Conservation (phyloP, 2,113 vertebrate species). For the Sorex araneus region DNA sequence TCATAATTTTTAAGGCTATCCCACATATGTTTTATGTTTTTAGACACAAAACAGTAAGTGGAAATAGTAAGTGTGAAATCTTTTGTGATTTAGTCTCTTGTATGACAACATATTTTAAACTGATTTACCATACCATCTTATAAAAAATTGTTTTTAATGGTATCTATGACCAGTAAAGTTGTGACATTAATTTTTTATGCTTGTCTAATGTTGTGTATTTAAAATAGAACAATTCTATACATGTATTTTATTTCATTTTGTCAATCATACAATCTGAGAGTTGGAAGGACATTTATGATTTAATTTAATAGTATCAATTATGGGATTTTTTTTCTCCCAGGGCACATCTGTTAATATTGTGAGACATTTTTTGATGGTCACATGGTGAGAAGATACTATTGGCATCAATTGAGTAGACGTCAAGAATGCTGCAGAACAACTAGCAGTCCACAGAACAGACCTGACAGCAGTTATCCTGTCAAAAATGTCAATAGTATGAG, state of each 20-base stretch:
- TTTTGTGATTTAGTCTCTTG: neutral
- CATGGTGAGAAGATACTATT: neutral
- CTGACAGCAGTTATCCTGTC: neutral
- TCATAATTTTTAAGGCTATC: neutral
- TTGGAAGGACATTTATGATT: neutral
- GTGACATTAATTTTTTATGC: conserved; percentile 43
- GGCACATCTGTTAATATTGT: neutral
- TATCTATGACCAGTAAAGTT: conserved; percentile 37
- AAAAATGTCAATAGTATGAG: neutral
- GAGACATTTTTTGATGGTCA: neutral
- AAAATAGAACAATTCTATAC: conserved; percentile 12
- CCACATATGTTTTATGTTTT: neutral
- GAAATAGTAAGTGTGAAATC: neutral
- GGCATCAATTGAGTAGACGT: neutral
- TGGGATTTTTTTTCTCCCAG: neutral
- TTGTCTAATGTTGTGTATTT: conserved; percentile 37
- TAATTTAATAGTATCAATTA: neutral
- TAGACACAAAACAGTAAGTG: neutral
- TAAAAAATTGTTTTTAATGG: conserved; percentile 61
- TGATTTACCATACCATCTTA: neutral
- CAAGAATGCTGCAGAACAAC: neutral
- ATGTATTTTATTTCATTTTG: conserved; percentile 53
- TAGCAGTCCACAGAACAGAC: neutral
- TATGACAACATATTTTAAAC: conserved; percentile 43
- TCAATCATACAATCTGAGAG: neutral